Percentiles rank a stretch among this genome's conserved stretches.
Evolutionary conservation across 2,113 vertebrate genomes (phyloP).

Genomic region (Paralichthys olivaceus): DNA sequence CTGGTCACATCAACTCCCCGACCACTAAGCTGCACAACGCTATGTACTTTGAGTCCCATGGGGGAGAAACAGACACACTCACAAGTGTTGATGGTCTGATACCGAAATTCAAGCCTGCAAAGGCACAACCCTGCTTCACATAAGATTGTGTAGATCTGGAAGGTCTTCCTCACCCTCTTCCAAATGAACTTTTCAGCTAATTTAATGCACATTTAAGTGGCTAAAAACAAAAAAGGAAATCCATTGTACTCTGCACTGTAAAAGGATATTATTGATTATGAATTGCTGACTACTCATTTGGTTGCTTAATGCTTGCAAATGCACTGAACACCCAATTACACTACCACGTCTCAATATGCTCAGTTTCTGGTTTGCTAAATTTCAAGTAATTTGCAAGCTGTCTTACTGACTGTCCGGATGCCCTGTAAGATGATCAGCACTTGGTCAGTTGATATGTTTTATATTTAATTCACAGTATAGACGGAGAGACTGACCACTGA

Average conservation of each 20-base stretch:
- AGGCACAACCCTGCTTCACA: slow-evolving; percentile 11
- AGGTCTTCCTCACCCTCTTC: background rate
- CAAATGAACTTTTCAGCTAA: background rate
- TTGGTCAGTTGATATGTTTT: slow-evolving; percentile 21
- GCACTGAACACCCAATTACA: background rate
- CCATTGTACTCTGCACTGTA: slow-evolving; percentile 25
- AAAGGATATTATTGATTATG: slow-evolving; percentile 29
- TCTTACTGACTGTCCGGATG: slow-evolving; percentile 7
- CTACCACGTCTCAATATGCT: slow-evolving; percentile 3
- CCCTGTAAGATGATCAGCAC: background rate
- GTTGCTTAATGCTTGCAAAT: slow-evolving; percentile 15
- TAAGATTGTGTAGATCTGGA: background rate
- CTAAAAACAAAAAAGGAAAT: slow-evolving; percentile 30
- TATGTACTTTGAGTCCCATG: slow-evolving; percentile 16
- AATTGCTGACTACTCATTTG: slow-evolving; percentile 12
- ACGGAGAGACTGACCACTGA: slow-evolving; percentile 65
- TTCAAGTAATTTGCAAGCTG: slow-evolving; percentile 6
- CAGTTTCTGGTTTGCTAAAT: background rate
- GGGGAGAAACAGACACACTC: slow-evolving; percentile 39
- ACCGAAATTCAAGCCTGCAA: slow-evolving; percentile 24
- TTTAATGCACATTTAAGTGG: slow-evolving; percentile 18
- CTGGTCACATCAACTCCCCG: slow-evolving; percentile 49
- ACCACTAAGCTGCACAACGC: slow-evolving; percentile 48
- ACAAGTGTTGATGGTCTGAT: slow-evolving; percentile 30
- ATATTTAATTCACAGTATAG: slow-evolving; percentile 54